phyloP scores from a whole-genome alignment of 1,140 invertebrate species.

The Drosophila parvula region DNA sequence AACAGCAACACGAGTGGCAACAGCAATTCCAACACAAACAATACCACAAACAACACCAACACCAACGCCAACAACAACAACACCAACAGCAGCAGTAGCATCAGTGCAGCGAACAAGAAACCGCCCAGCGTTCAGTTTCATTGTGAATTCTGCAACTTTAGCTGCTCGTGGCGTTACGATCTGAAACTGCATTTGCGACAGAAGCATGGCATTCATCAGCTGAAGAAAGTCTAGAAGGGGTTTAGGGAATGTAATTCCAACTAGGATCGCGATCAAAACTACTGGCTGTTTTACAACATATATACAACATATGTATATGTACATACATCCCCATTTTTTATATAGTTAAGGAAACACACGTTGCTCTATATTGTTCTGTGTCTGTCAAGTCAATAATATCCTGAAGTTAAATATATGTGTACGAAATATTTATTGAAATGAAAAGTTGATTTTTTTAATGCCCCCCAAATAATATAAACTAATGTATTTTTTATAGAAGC shows the following conservation, averaged over 20 bases:
- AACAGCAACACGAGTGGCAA: constrained; percentile 25
- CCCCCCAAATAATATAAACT: constrained; percentile 12
- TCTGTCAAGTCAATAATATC: constrained; percentile 61
- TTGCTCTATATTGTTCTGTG: constrained; percentile 56
- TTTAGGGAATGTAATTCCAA: constrained; percentile 20
- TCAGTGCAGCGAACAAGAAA: constrained; percentile 56
- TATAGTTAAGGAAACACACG: constrained; percentile 40
- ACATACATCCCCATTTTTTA: constrained; percentile 9
- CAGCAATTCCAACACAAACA: constrained; percentile 34
- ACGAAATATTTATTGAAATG: constrained; percentile 77
- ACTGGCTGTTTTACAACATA: constrained; percentile 46
- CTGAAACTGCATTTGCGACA: constrained; percentile 80
- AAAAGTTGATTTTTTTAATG: constrained; percentile 46
- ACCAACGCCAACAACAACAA: constrained; percentile 24
- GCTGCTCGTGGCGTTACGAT: constrained; percentile 83
- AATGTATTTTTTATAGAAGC: constrained; percentile 27
- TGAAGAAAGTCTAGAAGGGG: constrained; percentile 76
- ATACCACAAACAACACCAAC: constrained; percentile 8
- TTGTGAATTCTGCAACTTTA: constrained; percentile 80
- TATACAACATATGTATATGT: background rate
- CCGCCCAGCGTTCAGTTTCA: constrained; percentile 70
- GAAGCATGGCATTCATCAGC: constrained; percentile 82
- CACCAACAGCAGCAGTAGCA: constrained; percentile 10
- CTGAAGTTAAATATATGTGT: constrained; percentile 79
- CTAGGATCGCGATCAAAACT: constrained; percentile 26